phyloP scores from a whole-genome alignment of 2,113 vertebrate genomes.

The Coptodon bakossiorum region DNA sequence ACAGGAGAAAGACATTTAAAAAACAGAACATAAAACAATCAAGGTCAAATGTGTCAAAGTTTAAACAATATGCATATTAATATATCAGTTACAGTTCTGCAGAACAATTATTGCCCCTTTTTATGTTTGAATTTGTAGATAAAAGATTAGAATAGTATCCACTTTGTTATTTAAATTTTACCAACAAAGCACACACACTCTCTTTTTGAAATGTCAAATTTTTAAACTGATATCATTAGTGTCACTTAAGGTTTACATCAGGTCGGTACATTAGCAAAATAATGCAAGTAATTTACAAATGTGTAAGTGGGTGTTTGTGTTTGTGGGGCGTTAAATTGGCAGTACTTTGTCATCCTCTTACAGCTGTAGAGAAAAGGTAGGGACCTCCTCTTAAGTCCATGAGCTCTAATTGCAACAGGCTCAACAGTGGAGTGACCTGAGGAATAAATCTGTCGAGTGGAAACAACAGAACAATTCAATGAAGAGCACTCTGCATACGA shows the following conservation, averaged over 20 bases:
- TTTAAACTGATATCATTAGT: neutral
- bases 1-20: neutral
- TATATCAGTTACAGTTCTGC: neutral
- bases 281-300: neutral
- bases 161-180: neutral
- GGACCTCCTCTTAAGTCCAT: neutral
- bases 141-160: neutral
- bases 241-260: neutral
- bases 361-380: neutral
- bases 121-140: neutral
- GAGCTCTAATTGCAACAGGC: neutral
- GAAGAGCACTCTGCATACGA: neutral
- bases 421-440: neutral
- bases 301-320: neutral
- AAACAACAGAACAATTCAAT: neutral
- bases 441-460: neutral
- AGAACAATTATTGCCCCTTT: neutral
- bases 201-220: neutral
- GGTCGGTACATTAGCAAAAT: neutral
- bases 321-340: neutral
- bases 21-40: neutral
- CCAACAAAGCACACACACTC: neutral
- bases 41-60: neutral
- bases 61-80: neutral
- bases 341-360: neutral